These are phyloP conservation scores for Gonatopus flavifemur DNA, from an alignment of 1,140 invertebrate genomes.

Conservation along the genomic window DNA sequence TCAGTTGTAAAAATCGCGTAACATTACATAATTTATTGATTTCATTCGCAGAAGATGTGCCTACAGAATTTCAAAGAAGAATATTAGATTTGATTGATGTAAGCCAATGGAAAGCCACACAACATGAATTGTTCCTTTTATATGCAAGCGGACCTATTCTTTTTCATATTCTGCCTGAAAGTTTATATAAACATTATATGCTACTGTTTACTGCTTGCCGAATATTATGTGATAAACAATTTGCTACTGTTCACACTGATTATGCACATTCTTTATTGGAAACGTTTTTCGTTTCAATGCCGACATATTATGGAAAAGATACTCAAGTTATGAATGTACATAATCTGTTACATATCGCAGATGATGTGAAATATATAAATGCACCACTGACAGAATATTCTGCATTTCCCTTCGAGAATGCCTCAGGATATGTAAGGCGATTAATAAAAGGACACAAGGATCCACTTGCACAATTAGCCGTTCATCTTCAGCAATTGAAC, in stretches of 20 bases:
- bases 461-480: no score
- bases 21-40: no score
- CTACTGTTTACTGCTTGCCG: background rate
- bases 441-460: no score
- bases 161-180: background rate
- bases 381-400: background rate
- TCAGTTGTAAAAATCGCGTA: no score
- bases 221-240: background rate
- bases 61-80: no score
- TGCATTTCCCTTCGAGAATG: background rate
- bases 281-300: background rate
- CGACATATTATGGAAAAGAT: background rate
- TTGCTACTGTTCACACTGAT: background rate
- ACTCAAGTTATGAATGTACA: background rate
- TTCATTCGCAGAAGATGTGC: no score
- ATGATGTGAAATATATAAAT: no score
- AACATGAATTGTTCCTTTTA: no score
- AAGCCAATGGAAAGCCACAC: no score
- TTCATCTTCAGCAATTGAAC: no score
- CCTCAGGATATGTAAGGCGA: no score
- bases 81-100: no score
- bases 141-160: background rate
- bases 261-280: background rate
- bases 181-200: background rate
- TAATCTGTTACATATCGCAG: background rate